These are phyloP conservation scores for Drosophila seclusa DNA, from an alignment of 2,888 invertebrate genomes.

Conservation along the genomic window DNA sequence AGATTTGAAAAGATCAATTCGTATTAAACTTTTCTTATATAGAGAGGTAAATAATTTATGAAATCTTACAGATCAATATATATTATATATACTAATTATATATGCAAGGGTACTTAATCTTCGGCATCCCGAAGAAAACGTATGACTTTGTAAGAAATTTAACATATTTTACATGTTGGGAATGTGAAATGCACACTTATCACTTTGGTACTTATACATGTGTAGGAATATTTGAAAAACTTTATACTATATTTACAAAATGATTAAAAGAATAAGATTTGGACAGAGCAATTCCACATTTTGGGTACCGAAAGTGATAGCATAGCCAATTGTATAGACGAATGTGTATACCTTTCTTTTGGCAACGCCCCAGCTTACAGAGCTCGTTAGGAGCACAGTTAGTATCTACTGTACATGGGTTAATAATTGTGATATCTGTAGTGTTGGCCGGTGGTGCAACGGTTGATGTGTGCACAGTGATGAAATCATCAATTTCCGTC, in stretches of 20 bases:
- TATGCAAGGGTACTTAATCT: conserved; percentile 15
- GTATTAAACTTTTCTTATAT: not conserved
- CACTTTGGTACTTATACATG: conserved; percentile 45
- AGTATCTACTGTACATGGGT: conserved; percentile 86
- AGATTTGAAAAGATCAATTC: not conserved
- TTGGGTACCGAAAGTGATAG: conserved; percentile 49
- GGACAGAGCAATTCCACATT: conserved; percentile 15
- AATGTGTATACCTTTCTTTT: conserved; percentile 84
- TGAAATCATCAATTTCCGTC: conserved; percentile 66
- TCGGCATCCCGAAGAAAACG: conserved; percentile 20
- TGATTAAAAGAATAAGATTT: conserved; percentile 1
- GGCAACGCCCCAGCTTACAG: conserved; percentile 87
- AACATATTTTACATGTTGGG: conserved; percentile 40
- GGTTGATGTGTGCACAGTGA: conserved; percentile 61
- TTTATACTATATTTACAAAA: conserved; percentile 42
- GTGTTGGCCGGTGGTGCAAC: conserved; percentile 65
- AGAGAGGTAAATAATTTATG: not conserved
- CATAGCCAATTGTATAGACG: conserved; percentile 37
- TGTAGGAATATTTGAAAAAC: conserved; percentile 8
- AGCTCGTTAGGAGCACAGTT: conserved; percentile 88
- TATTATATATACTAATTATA: not conserved
- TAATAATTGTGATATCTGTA: conserved; percentile 82
- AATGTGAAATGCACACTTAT: conserved; percentile 38
- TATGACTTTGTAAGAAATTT: not conserved
- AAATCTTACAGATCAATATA: not conserved